Evolutionary conservation across 2,113 vertebrate genomes (phyloP).

Genomic region (Vanacampus margaritifer): DNA sequence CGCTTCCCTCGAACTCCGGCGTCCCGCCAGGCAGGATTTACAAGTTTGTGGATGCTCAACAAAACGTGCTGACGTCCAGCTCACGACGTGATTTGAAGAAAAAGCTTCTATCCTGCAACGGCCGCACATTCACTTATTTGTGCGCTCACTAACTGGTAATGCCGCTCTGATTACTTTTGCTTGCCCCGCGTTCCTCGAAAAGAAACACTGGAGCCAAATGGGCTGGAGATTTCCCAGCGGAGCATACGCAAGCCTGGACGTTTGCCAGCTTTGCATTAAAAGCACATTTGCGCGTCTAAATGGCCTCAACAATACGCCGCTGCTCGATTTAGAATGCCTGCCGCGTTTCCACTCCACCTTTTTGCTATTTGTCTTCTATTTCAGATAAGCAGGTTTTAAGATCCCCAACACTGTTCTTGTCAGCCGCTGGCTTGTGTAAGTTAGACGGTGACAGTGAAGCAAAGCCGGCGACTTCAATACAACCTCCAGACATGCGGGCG

Average conservation of each 20-base stretch:
- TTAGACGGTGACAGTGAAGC: slow-evolving; percentile 17
- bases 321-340: slow-evolving; percentile 8
- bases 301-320: not conserved
- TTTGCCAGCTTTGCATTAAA: slow-evolving; percentile 41
- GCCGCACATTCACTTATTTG: too few relatives aligned
- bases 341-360: slow-evolving; percentile 21
- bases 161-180: slow-evolving; percentile 6
- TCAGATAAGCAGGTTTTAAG: slow-evolving; percentile 39
- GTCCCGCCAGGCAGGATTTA: slow-evolving; percentile 8
- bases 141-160: slow-evolving; percentile 5
- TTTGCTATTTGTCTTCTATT: slow-evolving; percentile 28
- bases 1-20: slow-evolving; percentile 22
- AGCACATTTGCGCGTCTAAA: slow-evolving; percentile 36
- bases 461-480: slow-evolving; percentile 20
- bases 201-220: not conserved
- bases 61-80: slow-evolving; percentile 1
- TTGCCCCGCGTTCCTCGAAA: slow-evolving; percentile 12
- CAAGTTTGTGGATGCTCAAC: slow-evolving; percentile 7
- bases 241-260: slow-evolving; percentile 14
- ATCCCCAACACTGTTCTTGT: slow-evolving; percentile 33
- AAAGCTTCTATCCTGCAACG: too few relatives aligned
- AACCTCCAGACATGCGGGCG: slow-evolving; percentile 3
- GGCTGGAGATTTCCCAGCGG: slow-evolving; percentile 33
- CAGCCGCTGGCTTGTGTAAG: slow-evolving; percentile 31
- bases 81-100: not conserved